Evolutionary conservation across 2,797 vertebrate genomes (phyloP).

Genomic region (Oryzias dopingdopingensis): DNA sequence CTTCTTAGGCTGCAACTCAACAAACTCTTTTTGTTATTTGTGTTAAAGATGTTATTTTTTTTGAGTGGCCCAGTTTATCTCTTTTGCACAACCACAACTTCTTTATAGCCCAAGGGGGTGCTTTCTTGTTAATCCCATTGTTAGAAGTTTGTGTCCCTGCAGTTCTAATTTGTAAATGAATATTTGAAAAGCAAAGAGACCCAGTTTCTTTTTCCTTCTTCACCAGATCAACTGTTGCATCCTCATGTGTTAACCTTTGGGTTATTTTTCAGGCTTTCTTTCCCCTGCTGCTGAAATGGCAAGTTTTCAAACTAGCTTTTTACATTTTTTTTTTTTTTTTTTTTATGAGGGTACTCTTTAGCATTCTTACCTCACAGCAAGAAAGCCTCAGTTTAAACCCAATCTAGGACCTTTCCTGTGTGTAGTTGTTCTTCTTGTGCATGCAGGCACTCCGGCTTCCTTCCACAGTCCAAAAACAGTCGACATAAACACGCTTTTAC

Average conservation of each 20-base stretch:
- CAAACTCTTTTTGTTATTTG: constrained; percentile 46
- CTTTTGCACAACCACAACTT: constrained; percentile 58
- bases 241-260: background rate
- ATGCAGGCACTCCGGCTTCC: too few relatives aligned
- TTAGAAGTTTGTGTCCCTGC: constrained; percentile 42
- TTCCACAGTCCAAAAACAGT: too few relatives aligned
- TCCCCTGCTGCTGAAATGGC: too few relatives aligned
- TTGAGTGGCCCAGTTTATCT: constrained; percentile 57
- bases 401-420: too few relatives aligned
- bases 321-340: background rate
- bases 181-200: constrained; percentile 32
- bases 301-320: too few relatives aligned
- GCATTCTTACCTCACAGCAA: too few relatives aligned
- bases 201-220: background rate
- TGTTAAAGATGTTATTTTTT: constrained; percentile 28
- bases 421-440: too few relatives aligned
- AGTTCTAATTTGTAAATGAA: constrained; percentile 42
- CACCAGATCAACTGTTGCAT: background rate
- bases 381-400: too few relatives aligned
- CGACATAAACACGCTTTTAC: too few relatives aligned
- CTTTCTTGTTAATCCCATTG: constrained; percentile 25
- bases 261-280: too few relatives aligned
- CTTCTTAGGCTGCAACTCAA: constrained; percentile 40
- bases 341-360: background rate
- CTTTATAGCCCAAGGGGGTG: constrained; percentile 37